These are phyloP conservation scores for Centrocercus urophasianus DNA, from an alignment of 2,113 vertebrate species.

Conservation along the genomic window DNA sequence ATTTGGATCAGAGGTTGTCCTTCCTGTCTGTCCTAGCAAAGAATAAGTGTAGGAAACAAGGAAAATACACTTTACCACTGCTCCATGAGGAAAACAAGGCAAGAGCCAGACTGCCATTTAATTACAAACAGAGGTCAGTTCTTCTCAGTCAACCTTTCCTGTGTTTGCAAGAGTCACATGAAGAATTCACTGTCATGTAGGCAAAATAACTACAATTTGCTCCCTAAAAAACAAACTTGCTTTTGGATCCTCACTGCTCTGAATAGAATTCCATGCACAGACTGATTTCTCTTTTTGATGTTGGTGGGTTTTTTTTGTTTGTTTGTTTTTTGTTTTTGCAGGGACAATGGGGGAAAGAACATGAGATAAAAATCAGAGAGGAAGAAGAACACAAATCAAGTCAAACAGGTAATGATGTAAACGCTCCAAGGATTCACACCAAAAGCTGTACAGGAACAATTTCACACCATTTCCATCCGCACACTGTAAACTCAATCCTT, in stretches of 20 bases:
- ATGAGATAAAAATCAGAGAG: not conserved
- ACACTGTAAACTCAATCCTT: not conserved
- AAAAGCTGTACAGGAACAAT: not conserved
- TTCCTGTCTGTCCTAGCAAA: not conserved
- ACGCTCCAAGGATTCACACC: not conserved
- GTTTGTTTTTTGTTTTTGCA: not conserved
- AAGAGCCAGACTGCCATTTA: not conserved
- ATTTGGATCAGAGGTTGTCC: not conserved
- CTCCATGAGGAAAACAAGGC: not conserved
- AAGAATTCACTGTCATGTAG: fast-evolving
- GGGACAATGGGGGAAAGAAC: no score
- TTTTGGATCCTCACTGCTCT: not conserved
- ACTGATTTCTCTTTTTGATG: not conserved
- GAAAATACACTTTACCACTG: not conserved
- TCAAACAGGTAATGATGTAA: not conserved
- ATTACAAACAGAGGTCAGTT: not conserved
- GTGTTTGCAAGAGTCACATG: not conserved
- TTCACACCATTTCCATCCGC: not conserved
- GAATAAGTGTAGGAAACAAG: not conserved
- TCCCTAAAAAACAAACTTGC: not conserved
- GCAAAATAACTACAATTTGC: not conserved
- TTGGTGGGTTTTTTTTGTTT: no score
- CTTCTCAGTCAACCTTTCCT: not conserved
- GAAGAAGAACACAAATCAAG: not conserved
- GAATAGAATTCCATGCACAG: not conserved